These are phyloP conservation scores for Daubentonia madagascariensis DNA, from an alignment of 2,113 vertebrate genomes.

Conservation along the genomic window DNA sequence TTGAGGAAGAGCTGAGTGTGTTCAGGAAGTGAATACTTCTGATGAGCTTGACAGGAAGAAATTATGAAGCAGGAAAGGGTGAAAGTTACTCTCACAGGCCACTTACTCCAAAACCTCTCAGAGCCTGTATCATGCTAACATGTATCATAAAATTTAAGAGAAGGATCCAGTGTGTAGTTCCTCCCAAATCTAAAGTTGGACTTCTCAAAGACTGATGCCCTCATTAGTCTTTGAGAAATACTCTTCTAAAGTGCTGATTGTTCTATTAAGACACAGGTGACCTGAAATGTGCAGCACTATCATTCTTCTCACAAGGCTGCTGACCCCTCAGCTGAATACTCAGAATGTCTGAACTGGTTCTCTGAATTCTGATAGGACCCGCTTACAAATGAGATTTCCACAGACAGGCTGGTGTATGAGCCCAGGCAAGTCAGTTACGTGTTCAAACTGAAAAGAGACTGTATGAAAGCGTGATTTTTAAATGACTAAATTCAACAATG, in stretches of 20 bases:
- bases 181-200: background rate
- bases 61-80: background rate
- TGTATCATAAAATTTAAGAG: background rate
- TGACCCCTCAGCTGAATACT: slow-evolving; percentile 23
- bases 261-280: background rate
- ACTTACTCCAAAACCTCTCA: background rate
- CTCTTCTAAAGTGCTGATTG: background rate
- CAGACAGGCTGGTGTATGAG: background rate
- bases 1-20: background rate
- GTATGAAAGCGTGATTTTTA: slow-evolving; percentile 30
- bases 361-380: slow-evolving; percentile 31
- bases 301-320: background rate
- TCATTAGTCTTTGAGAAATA: background rate
- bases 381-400: slow-evolving; percentile 22
- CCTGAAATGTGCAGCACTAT: background rate
- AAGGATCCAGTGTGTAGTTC: background rate
- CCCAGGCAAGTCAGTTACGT: background rate
- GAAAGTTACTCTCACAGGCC: background rate
- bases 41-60: background rate
- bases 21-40: background rate
- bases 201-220: background rate
- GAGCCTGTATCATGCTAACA: background rate
- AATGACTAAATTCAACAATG: slow-evolving; percentile 33
- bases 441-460: background rate
- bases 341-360: slow-evolving; percentile 1